phyloP scores from a whole-genome alignment of 2,797 vertebrate species.

The Pseudochromis fuscus region DNA sequence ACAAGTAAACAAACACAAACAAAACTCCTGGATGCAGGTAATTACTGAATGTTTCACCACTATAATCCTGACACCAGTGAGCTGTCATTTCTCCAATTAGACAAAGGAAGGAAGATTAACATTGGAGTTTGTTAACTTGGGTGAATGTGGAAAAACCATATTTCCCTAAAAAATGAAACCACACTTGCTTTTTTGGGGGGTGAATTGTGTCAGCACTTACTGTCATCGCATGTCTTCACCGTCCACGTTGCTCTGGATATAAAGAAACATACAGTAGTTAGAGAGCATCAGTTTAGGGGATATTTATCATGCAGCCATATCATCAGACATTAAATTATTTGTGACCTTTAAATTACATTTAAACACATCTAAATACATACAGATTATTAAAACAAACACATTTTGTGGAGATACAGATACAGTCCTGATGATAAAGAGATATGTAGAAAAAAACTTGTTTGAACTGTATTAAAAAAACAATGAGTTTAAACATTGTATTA shows the following conservation, averaged over 20 bases:
- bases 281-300: not conserved
- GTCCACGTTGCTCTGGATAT: not conserved
- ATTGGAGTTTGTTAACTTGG: too few species aligned
- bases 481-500: too few species aligned
- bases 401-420: not conserved
- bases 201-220: not conserved
- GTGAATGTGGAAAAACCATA: not conserved
- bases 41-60: too few species aligned
- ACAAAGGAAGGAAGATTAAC: not conserved
- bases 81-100: not conserved
- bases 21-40: too few species aligned
- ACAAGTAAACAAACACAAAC: too few species aligned
- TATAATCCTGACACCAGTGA: not conserved
- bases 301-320: not conserved
- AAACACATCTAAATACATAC: not conserved
- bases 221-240: not conserved
- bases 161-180: not conserved
- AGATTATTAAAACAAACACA: not conserved
- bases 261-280: not conserved
- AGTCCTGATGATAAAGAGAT: not conserved
- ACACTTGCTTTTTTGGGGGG: constrained; percentile 5
- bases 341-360: not conserved
- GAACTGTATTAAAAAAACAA: too few species aligned
- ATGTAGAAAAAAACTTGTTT: too few species aligned
- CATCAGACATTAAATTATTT: too few species aligned